Base-by-base conservation (phyloP, 2,888 invertebrate species). In the Gonocerus acuteangulatus region DNA sequence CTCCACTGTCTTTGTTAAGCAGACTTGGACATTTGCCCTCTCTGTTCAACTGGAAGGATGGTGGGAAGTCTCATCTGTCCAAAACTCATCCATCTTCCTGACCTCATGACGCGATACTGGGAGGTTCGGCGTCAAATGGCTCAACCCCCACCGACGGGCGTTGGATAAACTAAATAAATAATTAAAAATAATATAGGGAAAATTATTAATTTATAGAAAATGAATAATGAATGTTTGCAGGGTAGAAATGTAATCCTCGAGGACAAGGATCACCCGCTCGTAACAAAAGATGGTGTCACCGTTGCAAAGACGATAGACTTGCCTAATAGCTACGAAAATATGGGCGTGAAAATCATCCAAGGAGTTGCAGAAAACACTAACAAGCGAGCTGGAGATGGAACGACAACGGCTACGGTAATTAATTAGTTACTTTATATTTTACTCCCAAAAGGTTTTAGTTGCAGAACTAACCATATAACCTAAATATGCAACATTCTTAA, bases 221-320 rank as follows among this genome's bases (percentile, higher is more conserved):
- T n/a, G n/a, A n/a, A n/a, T n/a, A n/a, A 27, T 27, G 9, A 6
- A 6, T 27, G 27, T 27, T 44, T 82, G 60, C 82, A 83, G 76
- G 81, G 71, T 9, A 48, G 70, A 1, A 71, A 71, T 62, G 71
- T 71, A 6, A 62, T 70, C 21, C 48, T 72, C 2, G 67, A 70
- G 22, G 65, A 69, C 45, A 19, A 64, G 39, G 39, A 69, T 67
- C 66, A 67, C 11, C 71, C 71, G 18, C 56, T 32, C 11, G 63
- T 72, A 27, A 71, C 71, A 2, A 71, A 71, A 61, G 71, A 71
- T 59, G 71, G 71, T 13, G 71, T 69, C 1, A 67, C 70, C 1
- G 68, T 71, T 16, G 71, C 71, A 1, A 68, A 68, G 62, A 69
- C 64, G 22, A 69, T 71, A 16, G 69, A 70, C 39, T 61, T 71